Evolutionary conservation across 2,888 invertebrate genomes (phyloP).

Genomic region (Cacoxenus indagator): DNA sequence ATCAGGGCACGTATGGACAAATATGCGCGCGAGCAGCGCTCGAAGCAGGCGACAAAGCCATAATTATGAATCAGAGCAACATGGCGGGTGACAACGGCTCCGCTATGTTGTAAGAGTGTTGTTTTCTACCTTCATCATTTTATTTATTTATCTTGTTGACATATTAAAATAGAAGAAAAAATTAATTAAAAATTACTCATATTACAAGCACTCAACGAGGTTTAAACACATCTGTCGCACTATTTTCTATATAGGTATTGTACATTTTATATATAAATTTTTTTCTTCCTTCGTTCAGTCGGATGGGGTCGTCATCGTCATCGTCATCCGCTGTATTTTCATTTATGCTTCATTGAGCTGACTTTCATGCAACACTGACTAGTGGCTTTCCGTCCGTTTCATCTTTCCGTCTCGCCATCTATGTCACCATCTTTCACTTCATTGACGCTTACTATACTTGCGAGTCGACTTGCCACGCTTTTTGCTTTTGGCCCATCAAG

Average conservation of each 20-base stretch:
- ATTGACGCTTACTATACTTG: too few relatives aligned
- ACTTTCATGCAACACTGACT: slow-evolving; percentile 48
- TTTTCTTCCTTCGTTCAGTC: too few relatives aligned
- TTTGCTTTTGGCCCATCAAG: slow-evolving; percentile 31
- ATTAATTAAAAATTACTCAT: background rate
- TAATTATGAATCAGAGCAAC: too few relatives aligned
- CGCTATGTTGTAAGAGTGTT: background rate
- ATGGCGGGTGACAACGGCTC: background rate
- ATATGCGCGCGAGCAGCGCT: slow-evolving; percentile 52
- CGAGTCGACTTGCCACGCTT: too few relatives aligned
- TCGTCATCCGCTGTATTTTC: too few relatives aligned
- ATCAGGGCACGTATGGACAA: slow-evolving; percentile 86
- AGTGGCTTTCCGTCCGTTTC: slow-evolving; percentile 25
- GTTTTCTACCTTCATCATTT: background rate
- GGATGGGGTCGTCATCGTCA: background rate
- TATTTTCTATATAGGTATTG: too few relatives aligned
- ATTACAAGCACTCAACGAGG: background rate
- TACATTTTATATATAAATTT: too few relatives aligned
- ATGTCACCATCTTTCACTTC: background rate
- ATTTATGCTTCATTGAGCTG: background rate
- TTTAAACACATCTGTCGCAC: background rate
- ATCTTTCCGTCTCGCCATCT: background rate
- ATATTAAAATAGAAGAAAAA: too few relatives aligned
- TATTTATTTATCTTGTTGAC: background rate
- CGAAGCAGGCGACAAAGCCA: background rate